These are phyloP conservation scores for Machimus rusticus DNA, from an alignment of 2,888 invertebrate genomes.

Conservation along the genomic window DNA sequence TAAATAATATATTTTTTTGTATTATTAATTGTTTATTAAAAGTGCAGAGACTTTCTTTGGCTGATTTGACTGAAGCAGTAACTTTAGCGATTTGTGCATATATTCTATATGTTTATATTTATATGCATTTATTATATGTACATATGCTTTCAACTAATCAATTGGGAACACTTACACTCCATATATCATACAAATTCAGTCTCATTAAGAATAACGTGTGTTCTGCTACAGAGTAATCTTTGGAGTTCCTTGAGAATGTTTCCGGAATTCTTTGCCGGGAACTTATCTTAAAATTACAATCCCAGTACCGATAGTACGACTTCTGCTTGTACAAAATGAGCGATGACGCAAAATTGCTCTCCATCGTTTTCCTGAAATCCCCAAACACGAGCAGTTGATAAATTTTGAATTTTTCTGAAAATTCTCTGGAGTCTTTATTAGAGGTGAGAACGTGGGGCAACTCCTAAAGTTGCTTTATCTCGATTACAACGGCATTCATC, in stretches of 20 bases:
- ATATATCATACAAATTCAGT: neutral
- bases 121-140: neutral
- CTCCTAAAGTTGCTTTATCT: neutral
- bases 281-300: conserved; percentile 27
- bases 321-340: conserved; percentile 17
- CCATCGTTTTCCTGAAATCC: neutral
- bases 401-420: neutral
- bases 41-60: no score
- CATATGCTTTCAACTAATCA: neutral
- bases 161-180: neutral
- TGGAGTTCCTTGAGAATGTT: neutral
- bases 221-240: neutral
- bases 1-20: no score
- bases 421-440: conserved; percentile 37
- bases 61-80: no score
- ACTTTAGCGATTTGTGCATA: no score
- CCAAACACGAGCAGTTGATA: neutral
- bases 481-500: conserved; percentile 41
- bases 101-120: no score
- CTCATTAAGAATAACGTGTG: neutral
- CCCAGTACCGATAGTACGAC: neutral
- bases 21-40: no score
- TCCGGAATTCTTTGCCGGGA: neutral
- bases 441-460: neutral
- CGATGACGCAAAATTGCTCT: conserved; percentile 31